Base-by-base conservation (phyloP, 2,888 invertebrate genomes). In the Lapara coniferarum region DNA sequence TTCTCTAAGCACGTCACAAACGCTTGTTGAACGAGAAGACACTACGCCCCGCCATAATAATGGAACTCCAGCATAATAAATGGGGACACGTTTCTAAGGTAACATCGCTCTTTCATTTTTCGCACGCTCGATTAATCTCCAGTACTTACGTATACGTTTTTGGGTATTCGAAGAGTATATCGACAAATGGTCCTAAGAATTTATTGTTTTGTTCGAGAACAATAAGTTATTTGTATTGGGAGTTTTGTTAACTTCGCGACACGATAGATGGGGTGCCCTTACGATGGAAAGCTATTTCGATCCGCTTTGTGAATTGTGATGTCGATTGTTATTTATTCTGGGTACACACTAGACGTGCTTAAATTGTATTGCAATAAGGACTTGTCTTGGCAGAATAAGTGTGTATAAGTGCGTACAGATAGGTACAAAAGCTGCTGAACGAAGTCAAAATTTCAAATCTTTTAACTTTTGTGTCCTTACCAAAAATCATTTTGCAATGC, bases 41-140 rank as follows among this genome's bases (percentile, higher is more conserved):
- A 66, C 51, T 70, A 66, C 85, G 72, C 78, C 77, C 77, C 76
- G 37, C 68, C 71, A 79, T 81, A 85, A 85, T 86, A 89, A 89
- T 86, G 85, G 86, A 83, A 83, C 80, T 77, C 78, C 83, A 79
- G 81, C 82, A 84, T 88, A 85, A 90, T 86, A 89, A 86, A 90
- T 87, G 88, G 83, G 80, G 85, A 82, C 86, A 85, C 86, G 86
- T 87, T 81, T 78, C 81, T 78, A 85, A 84, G 88, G 88, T 89
- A 88, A 84, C 85, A 82, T 80, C 80, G 84, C 81, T 87, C 86
- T 85, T 86, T 85, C 89, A 89, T 90, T 89, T 90, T 89, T 88
- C 87, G 79, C 84, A 82, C 85, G 82, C 81, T 83, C 87, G 83
- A 90, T 90, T 89, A 87, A 89, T 90, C 88, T 87, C 77, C 76